Evolutionary conservation across 2,888 invertebrate genomes (phyloP), one percentile per base, ranked within the genome.

Genomic region (Pandemis corylana): DNA sequence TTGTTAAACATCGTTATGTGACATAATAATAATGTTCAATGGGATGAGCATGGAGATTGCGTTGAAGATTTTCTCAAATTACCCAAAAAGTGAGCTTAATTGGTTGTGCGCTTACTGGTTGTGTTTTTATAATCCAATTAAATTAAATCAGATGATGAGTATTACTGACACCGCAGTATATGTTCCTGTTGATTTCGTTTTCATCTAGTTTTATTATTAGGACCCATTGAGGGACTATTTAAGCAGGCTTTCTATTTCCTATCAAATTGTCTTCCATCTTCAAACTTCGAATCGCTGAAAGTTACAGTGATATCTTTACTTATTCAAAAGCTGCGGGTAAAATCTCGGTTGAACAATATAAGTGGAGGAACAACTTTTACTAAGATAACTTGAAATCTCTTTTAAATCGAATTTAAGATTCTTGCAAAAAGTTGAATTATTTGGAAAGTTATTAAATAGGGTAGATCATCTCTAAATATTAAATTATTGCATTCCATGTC

Each of bases 241-340:
- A 5, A n/a, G 7, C 1, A 28, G 59, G 10, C 59, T 46, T 65
- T 28, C 7, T 13, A 36, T 62, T 41, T 49, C 20, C 20, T 13
- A 65, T 46, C 7, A 49, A 65, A 59, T 59, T 59, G 12, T 59
- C 62, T 49, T 49, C 41, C 69, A 65, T 42, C 41, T 61, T 28
- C 7, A 53, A 70, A 70, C 65, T 70, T 28, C 12, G 15, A 66
- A 65, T 61, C 28, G 15, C 41, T 66, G 15, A 15, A 69, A 70
- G 74, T 74, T 62, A 61, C 51, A 65, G 13, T 70, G 65, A 61
- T 70, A 74, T 70, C 42, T 69, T 72, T 44, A 44, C 63, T 68
- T 74, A 69, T 69, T 74, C 59, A 69, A 56, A 51, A 49, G 73
- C 65, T 51, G 61, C 59, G 61, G 69, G 69, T 56, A 53, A 42